Evolutionary conservation across 2,797 vertebrate species (phyloP).

Genomic region (Falco naumanni): DNA sequence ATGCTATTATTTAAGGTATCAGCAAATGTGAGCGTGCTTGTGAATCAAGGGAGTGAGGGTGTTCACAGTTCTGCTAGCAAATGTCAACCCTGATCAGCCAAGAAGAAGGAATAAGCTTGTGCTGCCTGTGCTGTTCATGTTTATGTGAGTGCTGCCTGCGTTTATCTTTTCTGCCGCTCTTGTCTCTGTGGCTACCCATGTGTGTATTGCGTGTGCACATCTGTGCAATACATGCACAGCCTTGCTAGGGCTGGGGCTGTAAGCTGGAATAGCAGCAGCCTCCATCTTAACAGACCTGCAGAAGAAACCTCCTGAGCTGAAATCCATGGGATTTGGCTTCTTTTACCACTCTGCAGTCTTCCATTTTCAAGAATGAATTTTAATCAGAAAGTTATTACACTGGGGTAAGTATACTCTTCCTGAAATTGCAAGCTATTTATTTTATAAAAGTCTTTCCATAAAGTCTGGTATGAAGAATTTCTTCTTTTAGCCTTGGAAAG

Average conservation of each 20-base stretch:
- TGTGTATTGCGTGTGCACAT: accelerated
- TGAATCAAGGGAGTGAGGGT: not conserved
- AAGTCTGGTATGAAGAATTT: not conserved
- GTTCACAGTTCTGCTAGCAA: not conserved
- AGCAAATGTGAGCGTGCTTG: not conserved
- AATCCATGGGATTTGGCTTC: not conserved
- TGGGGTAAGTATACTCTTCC: not conserved
- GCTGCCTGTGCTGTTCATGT: not conserved
- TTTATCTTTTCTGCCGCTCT: not conserved
- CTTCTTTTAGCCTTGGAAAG: not conserved
- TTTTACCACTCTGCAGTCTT: not conserved
- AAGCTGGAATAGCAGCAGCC: not conserved
- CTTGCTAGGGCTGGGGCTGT: not conserved
- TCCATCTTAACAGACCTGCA: not conserved
- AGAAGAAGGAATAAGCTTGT: not conserved
- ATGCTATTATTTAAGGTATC: not conserved
- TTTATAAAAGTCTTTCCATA: not conserved
- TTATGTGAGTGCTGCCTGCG: not conserved
- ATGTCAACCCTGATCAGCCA: not conserved
- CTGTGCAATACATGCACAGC: accelerated
- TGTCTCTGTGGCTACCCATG: not conserved
- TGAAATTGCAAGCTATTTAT: not conserved
- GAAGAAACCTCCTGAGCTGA: not conserved
- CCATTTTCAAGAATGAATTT: not conserved
- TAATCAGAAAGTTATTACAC: not conserved